These are phyloP conservation scores for Drosophila funebris DNA, from an alignment of 1,140 invertebrate genomes.

Conservation along the genomic window DNA sequence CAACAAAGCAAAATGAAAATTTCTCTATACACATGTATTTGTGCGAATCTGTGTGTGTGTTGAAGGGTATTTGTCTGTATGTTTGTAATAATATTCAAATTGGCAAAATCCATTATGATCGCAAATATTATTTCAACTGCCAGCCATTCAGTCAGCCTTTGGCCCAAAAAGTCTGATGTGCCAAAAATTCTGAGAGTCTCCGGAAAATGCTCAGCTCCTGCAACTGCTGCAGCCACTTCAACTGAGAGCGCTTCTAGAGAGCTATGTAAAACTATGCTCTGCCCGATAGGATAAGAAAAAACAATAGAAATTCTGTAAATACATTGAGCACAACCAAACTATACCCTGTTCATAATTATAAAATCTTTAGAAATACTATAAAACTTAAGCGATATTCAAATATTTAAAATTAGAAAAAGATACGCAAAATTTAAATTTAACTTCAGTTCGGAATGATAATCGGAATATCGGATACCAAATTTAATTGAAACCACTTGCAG, in stretches of 20 bases:
- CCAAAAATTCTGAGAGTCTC: slow-evolving; percentile 25
- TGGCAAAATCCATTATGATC: slow-evolving; percentile 80
- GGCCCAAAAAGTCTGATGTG: slow-evolving; percentile 30
- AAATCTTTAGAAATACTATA: too few species aligned
- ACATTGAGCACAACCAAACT: neutral
- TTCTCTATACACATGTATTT: slow-evolving; percentile 7
- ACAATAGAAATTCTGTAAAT: neutral
- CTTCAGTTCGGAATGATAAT: too few species aligned
- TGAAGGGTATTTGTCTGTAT: slow-evolving; percentile 40
- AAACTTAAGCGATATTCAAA: too few species aligned
- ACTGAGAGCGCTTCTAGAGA: slow-evolving; percentile 14
- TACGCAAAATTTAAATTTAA: too few species aligned
- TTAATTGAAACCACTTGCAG: too few species aligned
- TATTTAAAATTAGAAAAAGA: too few species aligned
- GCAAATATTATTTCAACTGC: slow-evolving; percentile 79
- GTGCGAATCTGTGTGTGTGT: slow-evolving; percentile 17
- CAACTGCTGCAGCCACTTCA: slow-evolving; percentile 41
- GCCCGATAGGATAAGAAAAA: slow-evolving; percentile 7
- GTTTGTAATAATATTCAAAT: slow-evolving; percentile 81
- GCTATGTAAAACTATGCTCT: slow-evolving; percentile 29
- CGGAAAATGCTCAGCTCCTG: slow-evolving; percentile 25
- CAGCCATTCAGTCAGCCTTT: slow-evolving; percentile 30
- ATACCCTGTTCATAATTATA: slow-evolving; percentile 3
- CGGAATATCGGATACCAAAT: too few species aligned
- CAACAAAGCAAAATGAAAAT: slow-evolving; percentile 49